phyloP scores from a whole-genome alignment of 2,797 vertebrate species.

The Fistularia commersonii region DNA sequence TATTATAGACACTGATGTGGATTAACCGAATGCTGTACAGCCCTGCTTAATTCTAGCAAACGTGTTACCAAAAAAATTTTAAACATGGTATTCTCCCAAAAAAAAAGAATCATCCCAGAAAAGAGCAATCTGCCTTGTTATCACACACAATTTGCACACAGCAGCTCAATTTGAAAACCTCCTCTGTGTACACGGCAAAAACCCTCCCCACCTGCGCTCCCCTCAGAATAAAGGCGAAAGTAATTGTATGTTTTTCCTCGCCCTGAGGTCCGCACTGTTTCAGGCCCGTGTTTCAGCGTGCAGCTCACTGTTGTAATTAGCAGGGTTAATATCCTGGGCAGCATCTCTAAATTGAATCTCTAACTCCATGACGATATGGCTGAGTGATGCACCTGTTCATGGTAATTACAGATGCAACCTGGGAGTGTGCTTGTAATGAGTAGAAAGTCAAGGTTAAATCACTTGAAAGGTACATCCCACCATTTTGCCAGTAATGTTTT shows the following conservation, averaged over 20 bases:
- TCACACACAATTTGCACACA: slow-evolving; percentile 15
- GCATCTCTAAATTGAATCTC: slow-evolving; percentile 76
- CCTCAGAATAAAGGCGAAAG: slow-evolving; percentile 44
- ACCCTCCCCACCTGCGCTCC: slow-evolving; percentile 31
- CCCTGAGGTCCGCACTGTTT: slow-evolving; percentile 46
- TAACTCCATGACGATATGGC: slow-evolving; percentile 56
- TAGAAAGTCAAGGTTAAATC: slow-evolving; percentile 68
- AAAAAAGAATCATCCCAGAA: too few relatives aligned
- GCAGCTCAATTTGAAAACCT: slow-evolving; percentile 13
- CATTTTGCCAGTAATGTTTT: slow-evolving; percentile 40
- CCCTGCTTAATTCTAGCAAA: too few relatives aligned
- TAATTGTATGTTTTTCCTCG: slow-evolving; percentile 52
- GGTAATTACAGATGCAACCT: slow-evolving; percentile 65
- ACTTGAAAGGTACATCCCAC: slow-evolving; percentile 54
- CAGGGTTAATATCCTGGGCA: slow-evolving; percentile 73
- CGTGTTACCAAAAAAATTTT: too few relatives aligned
- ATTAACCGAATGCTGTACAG: too few relatives aligned
- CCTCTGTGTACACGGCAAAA: slow-evolving; percentile 27
- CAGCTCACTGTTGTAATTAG: slow-evolving; percentile 67
- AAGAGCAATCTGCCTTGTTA: slow-evolving; percentile 1
- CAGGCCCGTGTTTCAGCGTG: slow-evolving; percentile 40
- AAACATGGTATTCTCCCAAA: too few relatives aligned
- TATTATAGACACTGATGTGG: too few relatives aligned
- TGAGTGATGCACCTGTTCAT: slow-evolving; percentile 74
- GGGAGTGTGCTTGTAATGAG: slow-evolving; percentile 61